phyloP scores from a whole-genome alignment of 2,113 vertebrate species.

The Typhlomys cinereus region DNA sequence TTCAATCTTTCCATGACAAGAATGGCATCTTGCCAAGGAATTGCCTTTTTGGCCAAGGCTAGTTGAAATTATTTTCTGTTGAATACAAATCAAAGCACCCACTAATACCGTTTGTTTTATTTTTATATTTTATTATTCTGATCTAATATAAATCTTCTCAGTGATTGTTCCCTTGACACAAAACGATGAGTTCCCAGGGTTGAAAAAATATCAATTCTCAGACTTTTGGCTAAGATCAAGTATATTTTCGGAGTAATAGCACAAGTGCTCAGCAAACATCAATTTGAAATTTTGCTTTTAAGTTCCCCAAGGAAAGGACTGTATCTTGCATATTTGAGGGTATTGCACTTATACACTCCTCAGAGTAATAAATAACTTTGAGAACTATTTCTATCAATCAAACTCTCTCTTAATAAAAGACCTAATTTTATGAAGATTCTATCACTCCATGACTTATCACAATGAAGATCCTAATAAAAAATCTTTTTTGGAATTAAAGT shows the following conservation, averaged over 20 bases:
- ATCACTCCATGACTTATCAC: neutral
- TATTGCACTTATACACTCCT: neutral
- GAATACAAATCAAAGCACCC: neutral
- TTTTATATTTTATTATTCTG: constrained; percentile 50
- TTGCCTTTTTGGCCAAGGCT: neutral
- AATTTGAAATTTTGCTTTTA: neutral
- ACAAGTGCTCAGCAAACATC: neutral
- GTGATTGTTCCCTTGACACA: constrained; percentile 25
- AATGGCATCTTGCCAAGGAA: neutral
- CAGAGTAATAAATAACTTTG: neutral
- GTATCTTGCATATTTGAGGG: neutral
- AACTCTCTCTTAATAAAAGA: neutral
- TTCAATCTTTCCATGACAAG: neutral
- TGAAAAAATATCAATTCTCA: too few relatives aligned
- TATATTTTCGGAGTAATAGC: constrained; percentile 37
- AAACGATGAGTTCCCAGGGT: neutral
- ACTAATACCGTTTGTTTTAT: neutral
- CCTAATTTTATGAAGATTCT: neutral
- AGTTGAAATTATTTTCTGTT: constrained; percentile 24
- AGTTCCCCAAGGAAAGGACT: neutral
- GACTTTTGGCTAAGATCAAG: too few relatives aligned
- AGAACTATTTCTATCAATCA: neutral
- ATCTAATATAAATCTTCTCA: constrained; percentile 14
- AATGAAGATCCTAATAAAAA: constrained; percentile 15
- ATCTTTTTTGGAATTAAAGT: neutral